A percentile compares a stretch with the other conserved stretches of the same genome.
These are phyloP conservation scores for Panurus biarmicus DNA, from an alignment of 2,113 vertebrate genomes.

Conservation along the genomic window DNA sequence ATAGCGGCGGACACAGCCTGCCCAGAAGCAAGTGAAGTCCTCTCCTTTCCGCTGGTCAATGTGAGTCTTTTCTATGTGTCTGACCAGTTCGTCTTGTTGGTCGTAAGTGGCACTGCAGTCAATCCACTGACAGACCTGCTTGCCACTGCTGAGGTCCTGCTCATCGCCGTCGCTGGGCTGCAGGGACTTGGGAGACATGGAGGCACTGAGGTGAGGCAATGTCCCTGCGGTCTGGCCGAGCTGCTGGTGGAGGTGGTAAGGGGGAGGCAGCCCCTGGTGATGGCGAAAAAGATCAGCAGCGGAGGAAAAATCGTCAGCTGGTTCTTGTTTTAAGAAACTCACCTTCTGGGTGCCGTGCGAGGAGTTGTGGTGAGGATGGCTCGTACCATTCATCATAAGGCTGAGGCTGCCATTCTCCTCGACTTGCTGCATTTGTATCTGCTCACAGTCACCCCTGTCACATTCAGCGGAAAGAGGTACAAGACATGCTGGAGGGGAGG, in stretches of 20 bases:
- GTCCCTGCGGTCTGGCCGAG: constrained; percentile 67
- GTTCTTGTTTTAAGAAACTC: constrained; percentile 89
- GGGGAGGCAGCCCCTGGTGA: constrained; percentile 82
- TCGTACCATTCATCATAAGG: constrained; percentile 60
- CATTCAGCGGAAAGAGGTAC: constrained; percentile 74
- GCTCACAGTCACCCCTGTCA: constrained; percentile 75
- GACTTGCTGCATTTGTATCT: constrained; percentile 72
- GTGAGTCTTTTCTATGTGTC: constrained; percentile 98
- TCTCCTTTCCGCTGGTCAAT: constrained; percentile 98
- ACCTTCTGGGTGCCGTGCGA: constrained; percentile 71
- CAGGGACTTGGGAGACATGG: constrained; percentile 70
- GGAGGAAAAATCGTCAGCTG: constrained; percentile 84
- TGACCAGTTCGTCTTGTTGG: constrained; percentile 97
- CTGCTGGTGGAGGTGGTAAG: constrained; percentile 86
- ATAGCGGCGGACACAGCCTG: constrained; percentile 92
- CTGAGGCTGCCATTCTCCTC: constrained; percentile 65
- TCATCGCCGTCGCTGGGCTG: constrained; percentile 61
- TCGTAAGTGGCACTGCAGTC: constrained; percentile 93
- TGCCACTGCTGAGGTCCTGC: constrained; percentile 71
- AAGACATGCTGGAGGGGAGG: constrained; percentile 80
- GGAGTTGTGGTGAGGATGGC: constrained; percentile 61
- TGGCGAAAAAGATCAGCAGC: constrained; percentile 78
- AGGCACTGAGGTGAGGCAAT: constrained; percentile 67
- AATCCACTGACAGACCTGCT: constrained; percentile 93
- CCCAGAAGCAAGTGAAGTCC: constrained; percentile 99